These are phyloP conservation scores for Pinna nobilis DNA, from an alignment of 1,140 invertebrate genomes.

Conservation along the genomic window DNA sequence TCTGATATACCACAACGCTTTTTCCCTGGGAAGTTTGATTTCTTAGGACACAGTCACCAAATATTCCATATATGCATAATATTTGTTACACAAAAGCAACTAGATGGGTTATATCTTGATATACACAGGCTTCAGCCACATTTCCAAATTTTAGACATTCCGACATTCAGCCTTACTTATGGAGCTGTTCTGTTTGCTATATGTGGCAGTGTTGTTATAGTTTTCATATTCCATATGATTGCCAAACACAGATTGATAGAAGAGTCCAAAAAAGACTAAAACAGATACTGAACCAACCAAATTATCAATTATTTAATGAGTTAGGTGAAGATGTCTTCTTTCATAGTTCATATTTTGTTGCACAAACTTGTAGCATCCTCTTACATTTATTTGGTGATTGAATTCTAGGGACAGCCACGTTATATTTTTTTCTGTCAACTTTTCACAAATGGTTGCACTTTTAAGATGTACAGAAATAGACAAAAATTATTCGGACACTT, in stretches of 20 bases:
- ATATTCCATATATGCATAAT: constrained; percentile 73
- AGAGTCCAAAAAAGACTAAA: no score
- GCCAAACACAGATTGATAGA: constrained; percentile 35
- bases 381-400: no score
- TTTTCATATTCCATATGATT: constrained; percentile 44
- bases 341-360: no score
- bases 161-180: constrained; percentile 62
- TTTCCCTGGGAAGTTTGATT: constrained; percentile 70
- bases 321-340: no score
- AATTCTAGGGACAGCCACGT: no score
- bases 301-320: no score
- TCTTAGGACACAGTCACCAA: constrained; percentile 73
- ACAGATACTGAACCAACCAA: no score
- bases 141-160: constrained; percentile 38
- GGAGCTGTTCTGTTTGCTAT: constrained; percentile 57
- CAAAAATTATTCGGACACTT: no score
- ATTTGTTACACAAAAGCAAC: constrained; percentile 65
- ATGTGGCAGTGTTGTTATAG: constrained; percentile 48
- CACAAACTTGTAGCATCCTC: no score
- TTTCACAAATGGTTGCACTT: no score
- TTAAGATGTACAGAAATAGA: no score
- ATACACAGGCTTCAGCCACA: constrained; percentile 39
- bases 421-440: no score
- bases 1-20: constrained; percentile 72
- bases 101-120: constrained; percentile 67